Evolutionary conservation across 2,113 vertebrate genomes (phyloP).

Genomic region (Riparia riparia): DNA sequence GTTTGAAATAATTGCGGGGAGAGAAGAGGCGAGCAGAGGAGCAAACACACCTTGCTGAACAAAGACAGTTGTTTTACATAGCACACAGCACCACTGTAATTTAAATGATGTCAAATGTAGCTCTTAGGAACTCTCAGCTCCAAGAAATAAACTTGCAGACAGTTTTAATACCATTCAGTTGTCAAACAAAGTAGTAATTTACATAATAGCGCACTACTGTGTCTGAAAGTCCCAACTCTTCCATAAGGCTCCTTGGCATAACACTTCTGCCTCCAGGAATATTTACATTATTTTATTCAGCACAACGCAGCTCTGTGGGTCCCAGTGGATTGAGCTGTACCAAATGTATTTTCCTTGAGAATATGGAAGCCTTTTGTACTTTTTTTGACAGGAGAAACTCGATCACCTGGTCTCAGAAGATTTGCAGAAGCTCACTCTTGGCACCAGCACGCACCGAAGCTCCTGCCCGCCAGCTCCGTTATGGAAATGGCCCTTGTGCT

Average conservation of each 20-base stretch:
- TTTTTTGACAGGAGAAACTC: background rate
- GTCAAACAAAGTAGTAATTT: conserved; percentile 58
- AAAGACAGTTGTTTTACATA: conserved; percentile 1
- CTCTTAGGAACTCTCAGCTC: conserved; percentile 28
- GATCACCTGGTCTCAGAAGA: background rate
- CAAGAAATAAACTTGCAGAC: conserved; percentile 51
- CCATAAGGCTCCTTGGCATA: background rate
- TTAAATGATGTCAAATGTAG: conserved; percentile 25
- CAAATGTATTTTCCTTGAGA: background rate
- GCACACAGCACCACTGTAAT: background rate
- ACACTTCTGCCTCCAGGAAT: background rate
- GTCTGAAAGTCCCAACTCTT: conserved; percentile 7
- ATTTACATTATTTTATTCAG: conserved; percentile 19
- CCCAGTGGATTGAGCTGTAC: background rate
- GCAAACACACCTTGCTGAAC: conserved; percentile 5
- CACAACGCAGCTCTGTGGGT: background rate
- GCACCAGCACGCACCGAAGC: background rate
- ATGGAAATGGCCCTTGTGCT: background rate
- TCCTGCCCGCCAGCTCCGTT: background rate
- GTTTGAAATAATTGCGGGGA: background rate
- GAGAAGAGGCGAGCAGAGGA: background rate
- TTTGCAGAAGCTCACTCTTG: background rate
- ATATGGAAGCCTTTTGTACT: background rate
- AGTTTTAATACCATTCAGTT: conserved; percentile 42
- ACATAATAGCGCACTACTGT: background rate